phyloP scores from a whole-genome alignment of 2,797 vertebrate genomes.

The Sylvilagus floridanus region DNA sequence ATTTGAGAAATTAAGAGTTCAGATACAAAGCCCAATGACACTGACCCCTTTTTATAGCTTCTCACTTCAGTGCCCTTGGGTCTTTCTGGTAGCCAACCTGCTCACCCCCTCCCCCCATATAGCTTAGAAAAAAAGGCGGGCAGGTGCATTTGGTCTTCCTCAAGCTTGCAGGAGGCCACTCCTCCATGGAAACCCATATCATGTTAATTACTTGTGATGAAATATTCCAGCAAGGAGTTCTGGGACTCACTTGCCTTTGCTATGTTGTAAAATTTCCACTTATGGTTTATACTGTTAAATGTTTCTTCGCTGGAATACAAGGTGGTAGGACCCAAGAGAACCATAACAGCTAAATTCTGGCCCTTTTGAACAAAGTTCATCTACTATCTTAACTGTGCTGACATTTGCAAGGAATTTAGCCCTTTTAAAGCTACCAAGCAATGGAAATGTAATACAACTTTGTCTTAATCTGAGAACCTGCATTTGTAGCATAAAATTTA shows the following conservation, averaged over 20 bases:
- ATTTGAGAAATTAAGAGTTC: background rate
- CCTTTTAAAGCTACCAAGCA: conserved; percentile 53
- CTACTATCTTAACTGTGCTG: conserved; percentile 3
- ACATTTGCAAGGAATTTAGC: conserved; percentile 56
- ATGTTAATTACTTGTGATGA: conserved; percentile 58
- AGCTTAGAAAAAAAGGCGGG: background rate
- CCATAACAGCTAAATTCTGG: conserved; percentile 37
- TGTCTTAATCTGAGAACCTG: background rate
- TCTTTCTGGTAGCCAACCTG: background rate
- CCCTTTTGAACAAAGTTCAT: conserved; percentile 66
- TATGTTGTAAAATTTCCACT: conserved; percentile 66
- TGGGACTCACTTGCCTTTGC: conserved; percentile 45
- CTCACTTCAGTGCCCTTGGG: background rate
- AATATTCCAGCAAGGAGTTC: conserved; percentile 55
- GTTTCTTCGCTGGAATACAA: conserved; percentile 67
- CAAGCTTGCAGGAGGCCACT: background rate
- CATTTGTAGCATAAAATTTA: background rate
- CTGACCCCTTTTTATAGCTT: background rate
- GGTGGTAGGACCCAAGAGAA: conserved; percentile 59
- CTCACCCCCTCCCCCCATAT: fast-evolving
- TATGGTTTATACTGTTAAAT: conserved; percentile 74
- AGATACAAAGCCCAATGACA: background rate
- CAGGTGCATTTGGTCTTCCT: background rate
- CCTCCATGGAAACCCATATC: conserved; percentile 41
- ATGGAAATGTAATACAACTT: background rate